Evolutionary conservation across 2,113 vertebrate genomes (phyloP).

Genomic region (Pogona vitticeps): DNA sequence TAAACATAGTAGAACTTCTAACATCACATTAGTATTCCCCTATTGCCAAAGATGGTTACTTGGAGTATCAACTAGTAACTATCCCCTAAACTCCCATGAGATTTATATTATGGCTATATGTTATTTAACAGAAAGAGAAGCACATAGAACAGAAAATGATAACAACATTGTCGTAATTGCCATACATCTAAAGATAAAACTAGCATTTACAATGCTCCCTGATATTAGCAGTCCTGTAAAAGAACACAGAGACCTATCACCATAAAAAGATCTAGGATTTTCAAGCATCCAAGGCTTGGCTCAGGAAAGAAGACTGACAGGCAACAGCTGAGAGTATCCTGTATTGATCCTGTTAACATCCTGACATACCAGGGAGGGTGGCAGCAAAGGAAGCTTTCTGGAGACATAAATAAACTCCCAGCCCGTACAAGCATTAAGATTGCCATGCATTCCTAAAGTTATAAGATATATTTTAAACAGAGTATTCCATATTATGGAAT

Average conservation of each 20-base stretch:
- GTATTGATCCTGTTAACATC: constrained; percentile 75
- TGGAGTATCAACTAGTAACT: constrained; percentile 33
- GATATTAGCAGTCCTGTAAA: constrained; percentile 56
- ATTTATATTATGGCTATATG: neutral
- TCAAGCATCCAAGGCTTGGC: constrained; percentile 76
- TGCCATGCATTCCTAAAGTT: neutral
- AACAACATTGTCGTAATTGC: neutral
- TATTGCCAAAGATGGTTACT: neutral
- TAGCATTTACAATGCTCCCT: constrained; percentile 51
- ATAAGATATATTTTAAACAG: neutral
- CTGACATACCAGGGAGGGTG: constrained; percentile 59
- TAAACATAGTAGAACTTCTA: neutral
- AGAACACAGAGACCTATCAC: constrained; percentile 59
- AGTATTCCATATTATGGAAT: neutral
- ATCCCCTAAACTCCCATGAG: constrained; percentile 50
- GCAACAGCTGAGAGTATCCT: constrained; percentile 76
- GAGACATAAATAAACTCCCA: constrained; percentile 58
- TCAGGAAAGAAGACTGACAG: constrained; percentile 77
- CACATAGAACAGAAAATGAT: neutral
- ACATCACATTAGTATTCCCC: neutral
- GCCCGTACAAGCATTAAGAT: neutral
- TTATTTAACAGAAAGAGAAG: neutral
- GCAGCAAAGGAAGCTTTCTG: constrained; percentile 54
- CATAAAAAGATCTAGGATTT: constrained; percentile 81
- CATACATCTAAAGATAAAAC: neutral